Evolutionary conservation across 92 coral and sea anemone genomes (phyloP), one percentile per base, ranked within the genome.

Genomic region (Muricea muricata): DNA sequence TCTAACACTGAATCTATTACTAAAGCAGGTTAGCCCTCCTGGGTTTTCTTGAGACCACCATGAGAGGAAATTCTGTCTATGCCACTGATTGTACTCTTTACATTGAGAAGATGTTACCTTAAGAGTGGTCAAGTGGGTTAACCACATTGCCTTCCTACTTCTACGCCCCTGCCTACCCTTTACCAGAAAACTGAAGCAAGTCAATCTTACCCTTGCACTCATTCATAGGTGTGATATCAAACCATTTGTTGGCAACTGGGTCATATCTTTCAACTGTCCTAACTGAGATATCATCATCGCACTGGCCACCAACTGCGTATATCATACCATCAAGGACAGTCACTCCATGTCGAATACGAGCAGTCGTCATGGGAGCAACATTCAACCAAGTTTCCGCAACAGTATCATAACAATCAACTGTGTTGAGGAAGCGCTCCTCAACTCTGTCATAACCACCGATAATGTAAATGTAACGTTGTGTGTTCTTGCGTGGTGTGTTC

Each of bases 311-410:
- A 7, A 97, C 98, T 0, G 99, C 99, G 86, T 87, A 97, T 25
- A 97, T 89, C 48, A 82, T 76, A 39, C 93, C 90, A 54, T 89
- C 92, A 35, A 93, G 85, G 20, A 92, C 97, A 20, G 99, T 93
- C 21, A 97, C 93, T 57, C 94, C 99, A 65, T 97, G 99, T 8
- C 98, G 94, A 33, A 97, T 97, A 37, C 99, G 99, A 10, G 97
- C 91, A 11, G 91, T 88, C 52, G 85, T 87, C 99, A 97, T 97
- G 4, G 97, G 90, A 18, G 99, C 93, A 65, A 97, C 89, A 29
- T 90, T 74, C n/a, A 84, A 61, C 99, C 99, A 97, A 4, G 93
- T 82, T 33, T 90, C 92, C 18, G 87, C 82, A 21, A 80, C 79
- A 6, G 98, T 95, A 56, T 97, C 97, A 33, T 92, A 97, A 45